A percentile compares a stretch with the other conserved stretches of the same genome.
Evolutionary conservation across 2,888 invertebrate species (phyloP).

Genomic region (Dexiosoma caninum): DNA sequence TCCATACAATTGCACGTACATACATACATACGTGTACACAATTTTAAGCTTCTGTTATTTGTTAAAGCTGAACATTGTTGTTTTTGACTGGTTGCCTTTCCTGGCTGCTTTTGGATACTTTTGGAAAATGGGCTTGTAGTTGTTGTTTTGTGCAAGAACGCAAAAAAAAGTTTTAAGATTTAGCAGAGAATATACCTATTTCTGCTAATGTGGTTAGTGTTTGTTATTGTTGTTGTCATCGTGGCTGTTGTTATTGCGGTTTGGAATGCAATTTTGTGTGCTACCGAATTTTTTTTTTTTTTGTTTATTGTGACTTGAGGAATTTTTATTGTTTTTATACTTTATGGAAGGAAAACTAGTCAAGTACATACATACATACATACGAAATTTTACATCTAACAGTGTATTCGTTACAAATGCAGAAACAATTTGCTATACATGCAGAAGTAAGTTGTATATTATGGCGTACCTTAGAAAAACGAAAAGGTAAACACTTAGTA

Average conservation of each 20-base stretch:
- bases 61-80: constrained; percentile 37
- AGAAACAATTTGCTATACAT: background rate
- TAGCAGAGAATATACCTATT: background rate
- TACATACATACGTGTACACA: background rate
- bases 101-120: constrained; percentile 11
- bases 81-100: constrained; percentile 32
- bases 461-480: constrained; percentile 40
- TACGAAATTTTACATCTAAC: background rate
- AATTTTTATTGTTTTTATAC: constrained; percentile 59
- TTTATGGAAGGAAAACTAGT: constrained; percentile 53
- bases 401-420: background rate
- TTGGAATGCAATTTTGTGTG: constrained; percentile 51
- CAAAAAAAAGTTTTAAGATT: constrained; percentile 20
- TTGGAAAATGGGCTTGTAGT: constrained; percentile 16
- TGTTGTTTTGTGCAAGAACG: constrained; percentile 22
- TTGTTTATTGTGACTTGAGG: constrained; percentile 48
- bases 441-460: background rate
- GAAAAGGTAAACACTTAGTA: constrained; percentile 52
- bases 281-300: constrained; percentile 56
- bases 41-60: constrained; percentile 64
- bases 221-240: background rate
- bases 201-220: background rate
- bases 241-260: constrained; percentile 39
- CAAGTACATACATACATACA: constrained; percentile 17
- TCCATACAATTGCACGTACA: background rate